Percentiles rank a stretch among this genome's conserved stretches.
Evolutionary conservation across 1,140 invertebrate species (phyloP).

Genomic region (Drosophila repleta): DNA sequence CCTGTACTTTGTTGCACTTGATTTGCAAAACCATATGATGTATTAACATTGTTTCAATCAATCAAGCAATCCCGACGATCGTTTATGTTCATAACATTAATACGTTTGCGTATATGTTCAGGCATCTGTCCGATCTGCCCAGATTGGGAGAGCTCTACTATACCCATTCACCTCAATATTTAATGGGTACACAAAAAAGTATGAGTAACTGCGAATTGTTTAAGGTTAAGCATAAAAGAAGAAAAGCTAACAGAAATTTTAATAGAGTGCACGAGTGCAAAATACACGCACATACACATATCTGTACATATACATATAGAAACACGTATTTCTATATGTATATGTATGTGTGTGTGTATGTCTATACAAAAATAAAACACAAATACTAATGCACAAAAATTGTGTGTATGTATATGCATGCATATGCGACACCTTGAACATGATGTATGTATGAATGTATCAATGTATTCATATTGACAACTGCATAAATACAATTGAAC

Average conservation of each 20-base stretch:
- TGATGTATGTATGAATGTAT: constrained; percentile 39
- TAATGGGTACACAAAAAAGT: constrained; percentile 5
- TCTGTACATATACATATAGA: constrained; percentile 9
- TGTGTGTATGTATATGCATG: constrained; percentile 2
- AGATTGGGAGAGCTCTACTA: background rate
- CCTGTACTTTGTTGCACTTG: background rate
- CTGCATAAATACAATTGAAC: constrained; percentile 5
- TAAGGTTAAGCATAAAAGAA: constrained; percentile 50
- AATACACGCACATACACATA: constrained; percentile 27
- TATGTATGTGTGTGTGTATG: constrained; percentile 1
- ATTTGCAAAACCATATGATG: no score
- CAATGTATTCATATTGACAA: constrained; percentile 4
- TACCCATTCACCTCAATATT: background rate
- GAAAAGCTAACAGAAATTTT: constrained; percentile 47
- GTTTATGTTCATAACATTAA: no score
- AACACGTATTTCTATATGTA: no score
- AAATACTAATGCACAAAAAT: constrained; percentile 18
- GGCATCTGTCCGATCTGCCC: no score
- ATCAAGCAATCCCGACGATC: no score
- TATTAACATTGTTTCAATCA: no score
- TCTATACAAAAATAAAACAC: constrained; percentile 73
- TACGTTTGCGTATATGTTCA: no score
- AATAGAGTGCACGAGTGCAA: constrained; percentile 74
- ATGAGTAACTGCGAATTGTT: constrained; percentile 48
- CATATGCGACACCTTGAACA: constrained; percentile 66